Percentiles rank a stretch among this genome's conserved stretches.
Evolutionary conservation across 2,888 invertebrate species (phyloP).

Genomic region (Sipha maydis): DNA sequence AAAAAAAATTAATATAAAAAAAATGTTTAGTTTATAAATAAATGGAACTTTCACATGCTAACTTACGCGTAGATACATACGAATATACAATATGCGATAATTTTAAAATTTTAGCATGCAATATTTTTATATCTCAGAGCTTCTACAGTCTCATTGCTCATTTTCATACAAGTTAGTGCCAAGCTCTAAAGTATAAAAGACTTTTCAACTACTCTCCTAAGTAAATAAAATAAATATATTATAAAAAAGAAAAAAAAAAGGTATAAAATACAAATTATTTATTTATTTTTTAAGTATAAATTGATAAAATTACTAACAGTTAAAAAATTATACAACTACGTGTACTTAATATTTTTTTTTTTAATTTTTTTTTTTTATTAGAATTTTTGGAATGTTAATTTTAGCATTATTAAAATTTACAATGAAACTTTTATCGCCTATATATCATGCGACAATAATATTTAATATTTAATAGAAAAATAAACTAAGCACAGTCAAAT

Average conservation of each 20-base stretch:
- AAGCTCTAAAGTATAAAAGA: slow-evolving; percentile 59
- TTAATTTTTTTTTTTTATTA: slow-evolving; percentile 34
- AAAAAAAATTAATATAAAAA: slow-evolving; percentile 42
- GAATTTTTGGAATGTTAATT: slow-evolving; percentile 51
- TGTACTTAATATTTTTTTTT: slow-evolving; percentile 40
- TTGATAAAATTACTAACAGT: slow-evolving; percentile 58
- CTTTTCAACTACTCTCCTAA: slow-evolving; percentile 54
- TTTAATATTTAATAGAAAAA: slow-evolving; percentile 58
- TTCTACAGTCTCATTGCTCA: slow-evolving; percentile 58
- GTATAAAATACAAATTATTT: slow-evolving; percentile 56
- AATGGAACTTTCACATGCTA: slow-evolving; percentile 60
- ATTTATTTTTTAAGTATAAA: slow-evolving; percentile 47
- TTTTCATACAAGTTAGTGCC: slow-evolving; percentile 61
- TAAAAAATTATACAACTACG: slow-evolving; percentile 57
- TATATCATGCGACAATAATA: slow-evolving; percentile 47
- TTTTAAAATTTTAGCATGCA: slow-evolving; percentile 59
- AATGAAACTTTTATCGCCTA: slow-evolving; percentile 41
- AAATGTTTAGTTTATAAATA: slow-evolving; percentile 49
- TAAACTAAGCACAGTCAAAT: slow-evolving; percentile 62
- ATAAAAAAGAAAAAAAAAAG: slow-evolving; percentile 55
- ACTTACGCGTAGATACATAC: slow-evolving; percentile 55
- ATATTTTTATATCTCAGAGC: slow-evolving; percentile 56
- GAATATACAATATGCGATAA: slow-evolving; percentile 59
- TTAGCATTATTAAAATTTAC: slow-evolving; percentile 47
- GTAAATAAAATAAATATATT: slow-evolving; percentile 59